phyloP scores from a whole-genome alignment of 2,113 vertebrate species.

The Cromileptes altivelis region DNA sequence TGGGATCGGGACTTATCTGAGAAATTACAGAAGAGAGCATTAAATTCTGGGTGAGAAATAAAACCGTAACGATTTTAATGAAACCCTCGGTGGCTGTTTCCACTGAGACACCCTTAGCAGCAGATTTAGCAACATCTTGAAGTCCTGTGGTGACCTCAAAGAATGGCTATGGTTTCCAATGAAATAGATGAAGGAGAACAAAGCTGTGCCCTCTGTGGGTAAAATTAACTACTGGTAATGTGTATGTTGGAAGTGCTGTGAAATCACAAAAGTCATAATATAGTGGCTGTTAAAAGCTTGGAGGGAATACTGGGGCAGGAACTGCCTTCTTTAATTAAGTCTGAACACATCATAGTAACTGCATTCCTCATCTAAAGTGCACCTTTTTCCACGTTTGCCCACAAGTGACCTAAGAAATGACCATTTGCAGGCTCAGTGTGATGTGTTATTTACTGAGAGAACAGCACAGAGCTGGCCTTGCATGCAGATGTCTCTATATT shows the following conservation, averaged over 20 bases:
- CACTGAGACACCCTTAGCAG: not conserved
- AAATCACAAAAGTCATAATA: not conserved
- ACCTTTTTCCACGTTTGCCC: constrained; percentile 6
- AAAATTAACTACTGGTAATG: not conserved
- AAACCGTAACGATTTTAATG: constrained; percentile 8
- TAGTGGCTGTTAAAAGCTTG: not conserved
- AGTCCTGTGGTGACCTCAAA: not conserved
- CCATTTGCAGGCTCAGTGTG: not conserved
- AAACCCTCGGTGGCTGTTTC: constrained; percentile 3
- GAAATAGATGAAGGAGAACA: constrained; percentile 22
- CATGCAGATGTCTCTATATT: not conserved
- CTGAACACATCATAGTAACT: not conserved
- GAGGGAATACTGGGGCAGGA: not conserved
- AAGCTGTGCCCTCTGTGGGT: not conserved
- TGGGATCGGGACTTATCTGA: not conserved
- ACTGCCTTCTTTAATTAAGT: constrained; percentile 6
- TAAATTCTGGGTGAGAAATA: constrained; percentile 8
- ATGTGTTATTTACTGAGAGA: not conserved
- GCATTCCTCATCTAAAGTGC: not conserved
- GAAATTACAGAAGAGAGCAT: constrained; percentile 25
- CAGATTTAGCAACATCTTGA: constrained; percentile 18
- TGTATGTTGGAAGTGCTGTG: not conserved
- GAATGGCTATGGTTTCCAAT: not conserved
- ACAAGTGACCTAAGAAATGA: constrained; percentile 5
- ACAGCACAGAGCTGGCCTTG: not conserved